Conservation (phyloP, 2,888 invertebrate species). For the Orthonevra nobilis region DNA sequence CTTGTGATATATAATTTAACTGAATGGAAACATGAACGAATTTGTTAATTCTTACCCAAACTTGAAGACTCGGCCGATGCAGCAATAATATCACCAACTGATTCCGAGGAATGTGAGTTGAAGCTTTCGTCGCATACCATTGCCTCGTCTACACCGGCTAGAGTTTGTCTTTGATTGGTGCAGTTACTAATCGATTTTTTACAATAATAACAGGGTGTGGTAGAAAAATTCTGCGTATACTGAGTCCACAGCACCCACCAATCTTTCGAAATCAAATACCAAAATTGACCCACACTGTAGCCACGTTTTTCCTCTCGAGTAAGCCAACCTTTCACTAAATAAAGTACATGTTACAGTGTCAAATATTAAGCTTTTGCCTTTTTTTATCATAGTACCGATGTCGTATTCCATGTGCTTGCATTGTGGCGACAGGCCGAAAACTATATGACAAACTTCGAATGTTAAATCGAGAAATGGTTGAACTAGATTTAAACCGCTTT, state of each 20-base stretch:
- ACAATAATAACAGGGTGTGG: slow-evolving; percentile 81
- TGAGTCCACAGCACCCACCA: slow-evolving; percentile 93
- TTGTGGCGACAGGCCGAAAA: slow-evolving; percentile 90
- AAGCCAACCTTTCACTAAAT: slow-evolving; percentile 88
- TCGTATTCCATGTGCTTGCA: slow-evolving; percentile 91
- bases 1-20: slow-evolving; percentile 64
- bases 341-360: not conserved
- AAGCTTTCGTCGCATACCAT: slow-evolving; percentile 87
- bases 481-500: slow-evolving; percentile 84
- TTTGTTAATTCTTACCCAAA: slow-evolving; percentile 73
- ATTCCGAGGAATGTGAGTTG: slow-evolving; percentile 84
- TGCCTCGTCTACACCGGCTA: slow-evolving; percentile 82
- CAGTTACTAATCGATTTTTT: slow-evolving; percentile 74
- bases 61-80: slow-evolving; percentile 82
- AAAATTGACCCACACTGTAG: slow-evolving; percentile 90
- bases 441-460: slow-evolving; percentile 92
- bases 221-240: slow-evolving; percentile 82
- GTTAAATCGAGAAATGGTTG: slow-evolving; percentile 86
- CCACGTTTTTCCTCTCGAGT: slow-evolving; percentile 88
- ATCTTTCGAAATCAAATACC: slow-evolving; percentile 91
- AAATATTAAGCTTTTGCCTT: too few species aligned
- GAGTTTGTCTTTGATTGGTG: slow-evolving; percentile 72
- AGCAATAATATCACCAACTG: slow-evolving; percentile 84
- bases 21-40: not conserved
- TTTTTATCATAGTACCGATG: slow-evolving; percentile 82